Conservation (phyloP, 2,797 vertebrate genomes). For the Amphiprion clarkii region DNA sequence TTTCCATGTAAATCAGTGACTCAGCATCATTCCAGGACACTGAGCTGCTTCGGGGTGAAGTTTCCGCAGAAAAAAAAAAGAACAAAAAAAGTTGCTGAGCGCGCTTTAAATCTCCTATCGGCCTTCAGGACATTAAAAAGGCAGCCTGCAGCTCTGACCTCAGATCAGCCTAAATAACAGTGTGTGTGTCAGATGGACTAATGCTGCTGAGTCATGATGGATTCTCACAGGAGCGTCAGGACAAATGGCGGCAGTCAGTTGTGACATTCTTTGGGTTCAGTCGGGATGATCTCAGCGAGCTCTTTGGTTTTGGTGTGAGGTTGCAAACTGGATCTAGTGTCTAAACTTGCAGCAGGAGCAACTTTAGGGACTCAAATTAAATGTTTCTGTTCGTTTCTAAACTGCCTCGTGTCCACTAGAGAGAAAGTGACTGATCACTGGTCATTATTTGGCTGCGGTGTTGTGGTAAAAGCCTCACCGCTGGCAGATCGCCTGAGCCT, state of each 20-base stretch:
- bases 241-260: constrained; percentile 29
- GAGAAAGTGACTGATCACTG: background rate
- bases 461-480: constrained; percentile 79
- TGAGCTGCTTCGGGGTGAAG: constrained; percentile 22
- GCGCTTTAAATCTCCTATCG: constrained; percentile 10
- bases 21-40: constrained; percentile 46
- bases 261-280: constrained; percentile 59
- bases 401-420: background rate
- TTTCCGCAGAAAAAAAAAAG: constrained; percentile 5
- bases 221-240: constrained; percentile 48
- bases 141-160: constrained; percentile 30
- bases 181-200: background rate
- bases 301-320: constrained; percentile 24
- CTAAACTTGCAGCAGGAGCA: background rate
- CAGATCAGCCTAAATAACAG: background rate
- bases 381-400: no score
- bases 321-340: constrained; percentile 10
- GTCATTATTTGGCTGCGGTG: background rate
- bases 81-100: constrained; percentile 24
- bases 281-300: constrained; percentile 21
- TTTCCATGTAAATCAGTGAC: constrained; percentile 45
- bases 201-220: constrained; percentile 27
- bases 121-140: background rate
- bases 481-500: constrained; percentile 94
- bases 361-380: no score